Evolutionary conservation across 2,888 invertebrate species (phyloP).

Genomic region (Macrophya annulata): DNA sequence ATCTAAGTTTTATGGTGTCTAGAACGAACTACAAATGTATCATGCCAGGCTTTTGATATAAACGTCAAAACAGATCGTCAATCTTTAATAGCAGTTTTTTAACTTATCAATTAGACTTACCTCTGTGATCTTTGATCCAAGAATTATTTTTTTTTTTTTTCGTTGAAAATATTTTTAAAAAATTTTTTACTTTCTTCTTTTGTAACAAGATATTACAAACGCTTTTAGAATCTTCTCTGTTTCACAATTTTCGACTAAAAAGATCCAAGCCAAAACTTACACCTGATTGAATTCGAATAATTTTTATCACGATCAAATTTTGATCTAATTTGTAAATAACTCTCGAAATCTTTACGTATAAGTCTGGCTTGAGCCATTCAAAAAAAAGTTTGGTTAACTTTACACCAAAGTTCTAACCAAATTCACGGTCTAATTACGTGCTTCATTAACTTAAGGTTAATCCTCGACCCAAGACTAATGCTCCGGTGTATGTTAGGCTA

Average conservation of each 20-base stretch:
- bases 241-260: background rate
- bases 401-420: background rate
- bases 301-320: background rate
- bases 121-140: constrained; percentile 29
- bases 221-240: constrained; percentile 12
- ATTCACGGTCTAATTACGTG: constrained; percentile 9
- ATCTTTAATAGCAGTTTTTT: background rate
- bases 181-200: constrained; percentile 23
- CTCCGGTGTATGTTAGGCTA: background rate
- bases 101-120: background rate
- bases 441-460: constrained; percentile 19
- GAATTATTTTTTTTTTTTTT: background rate
- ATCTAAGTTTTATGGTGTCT: background rate
- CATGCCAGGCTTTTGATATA: background rate
- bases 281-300: too few species aligned
- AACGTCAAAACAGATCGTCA: constrained; percentile 1
- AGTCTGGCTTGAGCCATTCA: background rate
- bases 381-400: background rate
- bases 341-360: background rate
- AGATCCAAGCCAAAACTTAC: background rate
- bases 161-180: background rate
- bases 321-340: background rate
- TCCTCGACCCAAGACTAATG: constrained; percentile 18
- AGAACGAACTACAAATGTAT: background rate
- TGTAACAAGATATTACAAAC: constrained; percentile 3